Conservation (phyloP, 1,140 invertebrate species). For the Ephestia elutella region DNA sequence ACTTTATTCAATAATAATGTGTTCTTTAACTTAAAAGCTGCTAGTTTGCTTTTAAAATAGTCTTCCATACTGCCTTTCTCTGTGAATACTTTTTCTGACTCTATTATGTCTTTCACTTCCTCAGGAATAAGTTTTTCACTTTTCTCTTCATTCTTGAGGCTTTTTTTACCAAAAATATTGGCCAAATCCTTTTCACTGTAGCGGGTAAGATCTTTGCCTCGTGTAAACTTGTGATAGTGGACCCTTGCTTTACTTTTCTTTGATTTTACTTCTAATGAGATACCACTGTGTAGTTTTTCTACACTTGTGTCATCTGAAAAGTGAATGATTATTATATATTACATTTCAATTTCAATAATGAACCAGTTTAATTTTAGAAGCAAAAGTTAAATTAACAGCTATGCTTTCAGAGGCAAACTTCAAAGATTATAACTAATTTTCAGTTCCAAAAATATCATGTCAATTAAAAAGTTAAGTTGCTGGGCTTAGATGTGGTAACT, state of each 20-base stretch:
- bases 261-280: constrained; percentile 85
- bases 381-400: no score
- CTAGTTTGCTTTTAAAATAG: constrained; percentile 68
- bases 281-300: constrained; percentile 68
- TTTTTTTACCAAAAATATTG: constrained; percentile 89
- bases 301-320: constrained; percentile 23
- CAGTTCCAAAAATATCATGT: no score
- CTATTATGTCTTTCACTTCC: constrained; percentile 32
- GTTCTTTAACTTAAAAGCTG: constrained; percentile 40
- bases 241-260: constrained; percentile 84
- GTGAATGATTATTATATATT: background rate
- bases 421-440: no score
- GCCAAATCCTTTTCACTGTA: constrained; percentile 88
- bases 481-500: no score
- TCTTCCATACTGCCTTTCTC: constrained; percentile 70
- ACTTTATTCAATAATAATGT: constrained; percentile 17
- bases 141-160: constrained; percentile 57
- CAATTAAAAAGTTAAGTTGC: no score
- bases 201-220: constrained; percentile 87
- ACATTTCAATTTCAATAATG: no score
- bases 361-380: no score
- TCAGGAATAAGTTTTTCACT: constrained; percentile 24
- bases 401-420: no score
- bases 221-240: constrained; percentile 91
- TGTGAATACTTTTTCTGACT: constrained; percentile 54